Conservation (phyloP, 2,888 invertebrate species). For the Epiperipatus broadwayi region DNA sequence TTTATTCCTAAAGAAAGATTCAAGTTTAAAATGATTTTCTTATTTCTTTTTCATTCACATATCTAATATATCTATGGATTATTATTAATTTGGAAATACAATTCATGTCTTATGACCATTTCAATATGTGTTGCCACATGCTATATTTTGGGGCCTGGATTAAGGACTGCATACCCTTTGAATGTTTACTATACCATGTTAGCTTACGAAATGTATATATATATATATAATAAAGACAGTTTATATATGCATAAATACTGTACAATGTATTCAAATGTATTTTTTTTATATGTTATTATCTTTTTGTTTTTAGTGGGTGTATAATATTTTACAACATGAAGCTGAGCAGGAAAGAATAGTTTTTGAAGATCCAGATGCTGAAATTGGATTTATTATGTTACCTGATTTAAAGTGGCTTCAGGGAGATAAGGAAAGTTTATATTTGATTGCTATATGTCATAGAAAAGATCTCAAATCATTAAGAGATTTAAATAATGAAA, state of each 20-base stretch:
- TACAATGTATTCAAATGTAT: slow-evolving; percentile 10
- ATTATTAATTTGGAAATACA: too few relatives aligned
- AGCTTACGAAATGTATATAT: too few relatives aligned
- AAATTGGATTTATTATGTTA: slow-evolving; percentile 62
- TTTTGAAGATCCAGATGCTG: slow-evolving; percentile 54
- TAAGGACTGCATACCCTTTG: too few relatives aligned
- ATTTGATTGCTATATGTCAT: slow-evolving; percentile 60
- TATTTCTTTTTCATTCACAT: too few relatives aligned
- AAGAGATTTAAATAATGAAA: slow-evolving; percentile 54
- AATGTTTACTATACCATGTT: too few relatives aligned
- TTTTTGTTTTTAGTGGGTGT: slow-evolving; percentile 64
- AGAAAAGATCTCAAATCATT: slow-evolving; percentile 55
- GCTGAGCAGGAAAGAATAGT: slow-evolving; percentile 71
- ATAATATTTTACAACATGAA: slow-evolving; percentile 81
- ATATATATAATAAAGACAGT: not conserved
- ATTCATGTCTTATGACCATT: too few relatives aligned
- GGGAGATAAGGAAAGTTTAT: slow-evolving; percentile 48
- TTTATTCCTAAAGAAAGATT: too few relatives aligned
- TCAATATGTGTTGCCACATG: too few relatives aligned
- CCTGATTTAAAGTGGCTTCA: slow-evolving; percentile 97
- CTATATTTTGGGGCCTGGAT: too few relatives aligned
- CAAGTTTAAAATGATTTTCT: too few relatives aligned
- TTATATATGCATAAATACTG: not conserved
- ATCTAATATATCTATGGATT: too few relatives aligned
- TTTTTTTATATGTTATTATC: not conserved